These are phyloP conservation scores for Bombyx mandarina DNA, from an alignment of 1,140 invertebrate genomes.

Conservation along the genomic window DNA sequence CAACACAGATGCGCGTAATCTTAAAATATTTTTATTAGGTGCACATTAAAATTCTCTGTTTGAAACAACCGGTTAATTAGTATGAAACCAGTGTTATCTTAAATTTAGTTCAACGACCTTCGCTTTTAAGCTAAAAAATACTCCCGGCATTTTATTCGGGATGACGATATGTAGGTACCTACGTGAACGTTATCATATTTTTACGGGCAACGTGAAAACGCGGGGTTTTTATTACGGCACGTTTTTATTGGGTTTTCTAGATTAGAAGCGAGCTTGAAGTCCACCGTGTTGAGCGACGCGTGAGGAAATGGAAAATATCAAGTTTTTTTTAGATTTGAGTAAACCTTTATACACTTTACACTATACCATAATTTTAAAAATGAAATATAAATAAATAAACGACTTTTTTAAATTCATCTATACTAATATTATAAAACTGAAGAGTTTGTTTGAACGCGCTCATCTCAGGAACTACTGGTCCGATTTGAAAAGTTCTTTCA, in stretches of 20 bases:
- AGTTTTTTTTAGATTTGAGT: no score
- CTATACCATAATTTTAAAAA: neutral
- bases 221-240: constrained; percentile 52
- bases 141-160: constrained; percentile 6
- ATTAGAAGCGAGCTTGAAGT: constrained; percentile 38
- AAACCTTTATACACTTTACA: neutral
- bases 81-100: constrained; percentile 1
- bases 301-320: constrained; percentile 10
- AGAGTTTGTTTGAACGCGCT: no score
- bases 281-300: constrained; percentile 15
- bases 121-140: constrained; percentile 13
- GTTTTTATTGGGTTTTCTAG: constrained; percentile 62
- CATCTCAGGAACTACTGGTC: no score
- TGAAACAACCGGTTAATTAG: constrained; percentile 16
- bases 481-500: no score
- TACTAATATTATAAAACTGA: no score
- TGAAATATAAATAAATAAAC: neutral
- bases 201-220: constrained; percentile 61
- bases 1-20: constrained; percentile 6
- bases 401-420: neutral
- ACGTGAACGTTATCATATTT: constrained; percentile 67
- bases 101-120: constrained; percentile 4
- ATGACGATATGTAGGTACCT: constrained; percentile 7
- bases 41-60: constrained; percentile 20
- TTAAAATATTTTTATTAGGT: constrained; percentile 15